Evolutionary conservation across 2,113 vertebrate genomes (phyloP).

Genomic region (Trichomycterus rosablanca): DNA sequence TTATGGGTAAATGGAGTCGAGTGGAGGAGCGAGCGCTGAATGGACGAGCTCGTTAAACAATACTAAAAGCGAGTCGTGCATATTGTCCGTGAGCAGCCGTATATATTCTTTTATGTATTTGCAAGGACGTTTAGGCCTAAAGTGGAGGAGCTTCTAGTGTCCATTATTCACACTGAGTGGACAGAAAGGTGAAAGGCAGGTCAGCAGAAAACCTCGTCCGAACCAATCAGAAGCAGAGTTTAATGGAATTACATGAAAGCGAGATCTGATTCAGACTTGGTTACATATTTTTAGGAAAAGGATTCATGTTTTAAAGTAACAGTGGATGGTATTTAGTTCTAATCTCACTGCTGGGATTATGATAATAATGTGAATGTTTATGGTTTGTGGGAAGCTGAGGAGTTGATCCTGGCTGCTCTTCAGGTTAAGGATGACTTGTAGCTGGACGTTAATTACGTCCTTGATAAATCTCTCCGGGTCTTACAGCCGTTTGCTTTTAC

Average conservation of each 20-base stretch:
- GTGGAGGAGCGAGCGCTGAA: slow-evolving; percentile 58
- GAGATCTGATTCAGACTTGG: too few relatives aligned
- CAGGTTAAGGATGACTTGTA: slow-evolving; percentile 58
- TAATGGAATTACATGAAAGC: not conserved
- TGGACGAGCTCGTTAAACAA: slow-evolving; percentile 66
- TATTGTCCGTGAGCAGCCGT: slow-evolving; percentile 62
- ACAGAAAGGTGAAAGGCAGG: slow-evolving; percentile 54
- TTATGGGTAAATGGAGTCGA: slow-evolving; percentile 62
- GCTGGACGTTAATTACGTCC: slow-evolving; percentile 59
- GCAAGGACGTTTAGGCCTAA: slow-evolving; percentile 67
- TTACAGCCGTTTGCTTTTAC: slow-evolving; percentile 37
- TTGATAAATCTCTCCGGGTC: slow-evolving; percentile 51
- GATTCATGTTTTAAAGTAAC: too few relatives aligned
- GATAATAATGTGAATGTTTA: not conserved
- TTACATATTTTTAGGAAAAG: too few relatives aligned
- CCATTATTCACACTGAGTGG: slow-evolving; percentile 66
- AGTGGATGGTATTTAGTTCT: too few relatives aligned
- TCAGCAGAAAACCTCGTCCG: slow-evolving; percentile 55
- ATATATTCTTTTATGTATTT: slow-evolving; percentile 73
- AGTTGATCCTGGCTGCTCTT: slow-evolving; percentile 45
- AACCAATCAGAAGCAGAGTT: not conserved
- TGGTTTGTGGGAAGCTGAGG: not conserved
- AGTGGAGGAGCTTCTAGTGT: slow-evolving; percentile 56
- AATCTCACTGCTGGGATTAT: too few relatives aligned
- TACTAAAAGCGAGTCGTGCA: slow-evolving; percentile 54